These are phyloP conservation scores for Anadara kagoshimensis DNA, from an alignment of 1,140 invertebrate species.

Conservation along the genomic window DNA sequence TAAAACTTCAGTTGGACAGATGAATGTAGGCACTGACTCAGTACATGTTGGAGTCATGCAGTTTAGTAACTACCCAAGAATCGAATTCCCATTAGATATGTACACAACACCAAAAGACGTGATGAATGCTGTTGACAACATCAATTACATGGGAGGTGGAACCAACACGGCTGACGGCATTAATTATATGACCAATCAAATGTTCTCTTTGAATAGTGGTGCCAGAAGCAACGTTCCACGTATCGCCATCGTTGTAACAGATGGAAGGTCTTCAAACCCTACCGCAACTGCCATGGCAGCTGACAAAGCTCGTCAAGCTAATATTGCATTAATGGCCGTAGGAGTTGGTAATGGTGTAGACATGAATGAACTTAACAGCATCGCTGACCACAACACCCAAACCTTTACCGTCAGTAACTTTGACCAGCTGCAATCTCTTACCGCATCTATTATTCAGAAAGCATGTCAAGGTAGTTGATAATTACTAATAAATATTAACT, in stretches of 20 bases:
- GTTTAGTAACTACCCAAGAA: slow-evolving; percentile 59
- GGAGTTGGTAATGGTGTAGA: slow-evolving; percentile 62
- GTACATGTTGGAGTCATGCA: slow-evolving; percentile 61
- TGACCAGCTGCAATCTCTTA: slow-evolving; percentile 49
- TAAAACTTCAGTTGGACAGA: slow-evolving; percentile 47
- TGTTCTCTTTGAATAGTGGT: slow-evolving; percentile 51
- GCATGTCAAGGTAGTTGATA: slow-evolving; percentile 53
- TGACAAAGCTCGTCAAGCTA: slow-evolving; percentile 29
- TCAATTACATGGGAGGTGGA: slow-evolving; percentile 58
- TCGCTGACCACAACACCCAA: slow-evolving; percentile 51
- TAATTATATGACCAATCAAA: slow-evolving; percentile 51
- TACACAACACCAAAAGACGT: slow-evolving; percentile 44
- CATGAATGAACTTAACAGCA: slow-evolving; percentile 52
- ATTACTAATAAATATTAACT: not conserved
- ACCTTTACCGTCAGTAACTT: slow-evolving; percentile 54
- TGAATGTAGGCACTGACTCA: slow-evolving; percentile 49
- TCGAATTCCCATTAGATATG: slow-evolving; percentile 63
- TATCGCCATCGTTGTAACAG: slow-evolving; percentile 64
- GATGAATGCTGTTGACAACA: slow-evolving; percentile 47
- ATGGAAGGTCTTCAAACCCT: slow-evolving; percentile 58
- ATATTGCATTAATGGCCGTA: slow-evolving; percentile 45
- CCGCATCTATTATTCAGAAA: slow-evolving; percentile 42
- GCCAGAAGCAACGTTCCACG: slow-evolving; percentile 55
- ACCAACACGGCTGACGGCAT: slow-evolving; percentile 62
- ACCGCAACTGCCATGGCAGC: slow-evolving; percentile 40